phyloP scores from a whole-genome alignment of 2,113 vertebrate species.

The Ageneiosus marmoratus region DNA sequence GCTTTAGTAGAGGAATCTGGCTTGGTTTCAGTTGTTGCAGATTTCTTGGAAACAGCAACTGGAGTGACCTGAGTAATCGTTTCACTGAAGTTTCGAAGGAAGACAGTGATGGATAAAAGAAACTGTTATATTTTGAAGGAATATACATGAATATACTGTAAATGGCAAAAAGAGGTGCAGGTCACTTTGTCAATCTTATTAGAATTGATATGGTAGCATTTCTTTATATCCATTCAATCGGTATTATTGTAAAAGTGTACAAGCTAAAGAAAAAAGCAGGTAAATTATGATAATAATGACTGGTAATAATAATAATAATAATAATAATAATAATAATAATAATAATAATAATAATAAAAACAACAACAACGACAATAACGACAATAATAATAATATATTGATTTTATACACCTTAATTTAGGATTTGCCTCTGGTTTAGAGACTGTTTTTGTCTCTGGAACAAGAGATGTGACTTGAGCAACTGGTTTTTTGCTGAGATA shows the following conservation, averaged over 20 bases:
- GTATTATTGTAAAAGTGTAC: background rate
- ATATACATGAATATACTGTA: background rate
- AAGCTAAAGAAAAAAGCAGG: too few species aligned
- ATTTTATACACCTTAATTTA: slow-evolving; percentile 24
- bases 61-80: background rate
- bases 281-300: background rate
- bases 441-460: slow-evolving; percentile 14
- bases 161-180: background rate
- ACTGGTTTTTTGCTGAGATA: slow-evolving; percentile 1
- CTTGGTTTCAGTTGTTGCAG: background rate
- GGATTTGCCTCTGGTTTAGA: slow-evolving; percentile 6
- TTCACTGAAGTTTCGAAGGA: background rate
- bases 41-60: slow-evolving; percentile 8
- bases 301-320: background rate
- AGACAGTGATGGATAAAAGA: background rate
- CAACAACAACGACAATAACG: too few species aligned
- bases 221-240: background rate
- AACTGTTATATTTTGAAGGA: background rate
- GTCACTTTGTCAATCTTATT: background rate
- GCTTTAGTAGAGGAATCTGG: background rate
- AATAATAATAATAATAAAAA: too few species aligned
- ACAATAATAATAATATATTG: too few species aligned
- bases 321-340: background rate
- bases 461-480: background rate
- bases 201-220: background rate